Evolutionary conservation across 2,113 vertebrate species (phyloP).

Genomic region (Pedionomus torquatus): DNA sequence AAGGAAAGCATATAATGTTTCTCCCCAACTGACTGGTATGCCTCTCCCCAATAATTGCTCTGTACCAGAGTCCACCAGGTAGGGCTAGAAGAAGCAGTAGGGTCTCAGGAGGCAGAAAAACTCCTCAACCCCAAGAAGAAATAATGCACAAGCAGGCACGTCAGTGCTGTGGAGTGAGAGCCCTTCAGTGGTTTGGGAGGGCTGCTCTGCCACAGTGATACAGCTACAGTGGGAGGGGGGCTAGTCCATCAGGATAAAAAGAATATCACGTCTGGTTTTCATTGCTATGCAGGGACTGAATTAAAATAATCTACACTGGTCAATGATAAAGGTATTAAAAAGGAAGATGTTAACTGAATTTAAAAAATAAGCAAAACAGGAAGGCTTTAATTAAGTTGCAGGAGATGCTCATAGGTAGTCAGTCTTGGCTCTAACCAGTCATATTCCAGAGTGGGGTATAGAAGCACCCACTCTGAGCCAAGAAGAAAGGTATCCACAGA

Average conservation of each 20-base stretch:
- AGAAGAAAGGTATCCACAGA: background rate
- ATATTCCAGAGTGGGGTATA: background rate
- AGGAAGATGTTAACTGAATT: background rate
- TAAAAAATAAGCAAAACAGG: background rate
- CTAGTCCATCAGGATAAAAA: background rate
- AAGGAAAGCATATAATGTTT: background rate
- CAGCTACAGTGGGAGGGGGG: rapidly evolving
- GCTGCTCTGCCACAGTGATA: background rate
- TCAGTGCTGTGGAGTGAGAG: background rate
- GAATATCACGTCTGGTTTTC: background rate
- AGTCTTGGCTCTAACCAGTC: background rate
- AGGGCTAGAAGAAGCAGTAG: background rate
- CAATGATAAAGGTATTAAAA: background rate
- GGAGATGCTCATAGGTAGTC: background rate
- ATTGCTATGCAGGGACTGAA: background rate
- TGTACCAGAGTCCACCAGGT: background rate
- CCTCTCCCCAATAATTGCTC: background rate
- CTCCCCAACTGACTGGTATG: background rate
- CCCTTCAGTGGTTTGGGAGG: background rate
- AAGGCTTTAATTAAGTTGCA: background rate
- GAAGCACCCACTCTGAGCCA: background rate
- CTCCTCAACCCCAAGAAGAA: background rate
- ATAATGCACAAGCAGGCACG: background rate
- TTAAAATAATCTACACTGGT: background rate
- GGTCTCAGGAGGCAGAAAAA: background rate